Evolutionary conservation across 1,140 invertebrate species (phyloP), one percentile per base, ranked within the genome.

Genomic region (Tribolium castaneum): DNA sequence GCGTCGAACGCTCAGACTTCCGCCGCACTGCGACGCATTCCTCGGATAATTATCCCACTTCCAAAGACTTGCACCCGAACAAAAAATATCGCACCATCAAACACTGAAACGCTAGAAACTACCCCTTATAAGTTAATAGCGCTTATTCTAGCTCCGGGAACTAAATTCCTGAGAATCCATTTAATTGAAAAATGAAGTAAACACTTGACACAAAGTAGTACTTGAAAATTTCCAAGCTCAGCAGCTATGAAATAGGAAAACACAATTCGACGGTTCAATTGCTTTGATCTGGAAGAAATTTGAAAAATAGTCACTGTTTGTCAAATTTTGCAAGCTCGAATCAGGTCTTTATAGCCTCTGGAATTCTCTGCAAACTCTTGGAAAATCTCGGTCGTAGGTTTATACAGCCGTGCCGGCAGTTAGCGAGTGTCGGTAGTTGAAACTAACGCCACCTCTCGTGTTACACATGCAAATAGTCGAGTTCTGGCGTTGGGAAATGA

Each of bases 1-100:
- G 59, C 59, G 59, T 34, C 59, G 30, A 34, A 66, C 59, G 30
- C 35, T 66, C 30, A 66, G 13, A 34, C 59, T 66, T 66, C 10
- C 59, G 59, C 25, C 59, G 59, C 59, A 35, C 9, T 35, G 54
- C 10, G 54, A 25, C 59, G 25, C 59, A 35, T n/a, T 12, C 6
- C 56, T 30, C 2, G 30, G n/a, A 12, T 9, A 45, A 45, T 45
- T 45, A 45, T 45, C 7, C 39, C 6, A n/a, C 9, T n/a, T 45
- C n/a, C 39, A 19, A 19, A 19, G 16, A 19, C 16, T 19, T 2
- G 2, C 2, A 2, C 16, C 9, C 9, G 13, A 16, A 52, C 12
- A 52, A 52, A 13, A 13, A 12, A 12, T 12, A 51, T 1, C 2
- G 16, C 25, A 30, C 25, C 25, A 30, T 30, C 6, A 30, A 30